phyloP scores from a whole-genome alignment of 2,888 invertebrate genomes.

The Drosophila kokeensis region DNA sequence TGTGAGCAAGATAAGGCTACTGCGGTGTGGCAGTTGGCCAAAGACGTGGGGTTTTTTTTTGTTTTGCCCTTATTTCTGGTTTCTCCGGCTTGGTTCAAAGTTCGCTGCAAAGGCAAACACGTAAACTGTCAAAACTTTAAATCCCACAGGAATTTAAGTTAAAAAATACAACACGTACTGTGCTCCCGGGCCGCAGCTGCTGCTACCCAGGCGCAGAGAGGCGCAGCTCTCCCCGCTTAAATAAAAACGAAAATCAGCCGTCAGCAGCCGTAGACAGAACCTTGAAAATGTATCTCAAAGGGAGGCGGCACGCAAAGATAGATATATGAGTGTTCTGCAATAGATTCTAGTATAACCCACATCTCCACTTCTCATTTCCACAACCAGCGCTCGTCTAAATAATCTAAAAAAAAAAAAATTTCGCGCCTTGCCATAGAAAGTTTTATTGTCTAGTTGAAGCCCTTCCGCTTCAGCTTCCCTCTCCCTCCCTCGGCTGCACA shows the following conservation, averaged over 20 bases:
- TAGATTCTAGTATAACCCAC: constrained; percentile 34
- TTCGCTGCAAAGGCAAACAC: constrained; percentile 79
- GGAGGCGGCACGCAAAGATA: constrained; percentile 32
- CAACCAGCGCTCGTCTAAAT: constrained; percentile 56
- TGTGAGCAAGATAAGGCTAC: constrained; percentile 33
- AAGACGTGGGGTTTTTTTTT: constrained; percentile 44
- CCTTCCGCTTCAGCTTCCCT: constrained; percentile 11
- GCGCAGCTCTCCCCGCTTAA: constrained; percentile 24
- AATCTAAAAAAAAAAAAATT: constrained; percentile 65
- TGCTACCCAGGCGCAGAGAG: constrained; percentile 45
- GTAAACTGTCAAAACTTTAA: constrained; percentile 82
- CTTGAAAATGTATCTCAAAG: constrained; percentile 74
- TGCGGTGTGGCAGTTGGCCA: constrained; percentile 41
- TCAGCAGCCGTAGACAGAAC: constrained; percentile 57
- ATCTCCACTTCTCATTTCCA: constrained; percentile 8
- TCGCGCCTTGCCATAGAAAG: constrained; percentile 73
- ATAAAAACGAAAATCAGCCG: constrained; percentile 45
- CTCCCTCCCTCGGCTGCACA: constrained; percentile 9
- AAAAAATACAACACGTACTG: constrained; percentile 79
- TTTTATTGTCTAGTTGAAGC: constrained; percentile 75
- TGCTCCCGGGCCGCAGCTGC: constrained; percentile 72
- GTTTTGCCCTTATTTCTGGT: constrained; percentile 22
- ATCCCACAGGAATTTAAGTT: constrained; percentile 83
- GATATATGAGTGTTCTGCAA: constrained; percentile 54
- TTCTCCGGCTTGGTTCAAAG: constrained; percentile 65